These are phyloP conservation scores for Microcebus murinus DNA, from an alignment of 2,113 vertebrate species.

Conservation along the genomic window DNA sequence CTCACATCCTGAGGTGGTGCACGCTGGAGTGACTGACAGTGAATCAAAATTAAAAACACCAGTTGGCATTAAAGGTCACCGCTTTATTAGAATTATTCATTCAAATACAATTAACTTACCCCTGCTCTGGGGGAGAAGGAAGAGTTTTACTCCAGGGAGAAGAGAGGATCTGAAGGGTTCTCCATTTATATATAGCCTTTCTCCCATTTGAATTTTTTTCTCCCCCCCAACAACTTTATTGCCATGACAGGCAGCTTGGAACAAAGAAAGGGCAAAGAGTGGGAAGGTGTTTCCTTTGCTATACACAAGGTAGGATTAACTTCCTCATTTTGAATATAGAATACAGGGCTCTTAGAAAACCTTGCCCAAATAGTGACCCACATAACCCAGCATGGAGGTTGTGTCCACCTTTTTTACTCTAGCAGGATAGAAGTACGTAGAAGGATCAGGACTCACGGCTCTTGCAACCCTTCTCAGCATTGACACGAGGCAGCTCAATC, in stretches of 20 bases:
- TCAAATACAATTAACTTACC: slow-evolving; percentile 85
- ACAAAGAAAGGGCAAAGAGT: slow-evolving; percentile 41
- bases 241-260: slow-evolving; percentile 50
- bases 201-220: slow-evolving; percentile 61
- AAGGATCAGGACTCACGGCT: background rate
- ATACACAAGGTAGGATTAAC: background rate
- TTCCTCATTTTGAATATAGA: slow-evolving; percentile 49
- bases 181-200: slow-evolving; percentile 60
- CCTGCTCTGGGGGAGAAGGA: slow-evolving; percentile 70
- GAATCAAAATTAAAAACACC: slow-evolving; percentile 87
- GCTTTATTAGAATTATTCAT: slow-evolving; percentile 89
- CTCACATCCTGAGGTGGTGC: slow-evolving; percentile 80
- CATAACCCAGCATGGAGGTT: background rate
- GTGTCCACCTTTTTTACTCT: background rate
- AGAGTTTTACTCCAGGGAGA: slow-evolving; percentile 58
- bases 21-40: slow-evolving; percentile 83
- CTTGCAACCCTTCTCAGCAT: background rate
- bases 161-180: slow-evolving; percentile 54
- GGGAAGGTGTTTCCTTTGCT: slow-evolving; percentile 3
- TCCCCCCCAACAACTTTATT: slow-evolving; percentile 70
- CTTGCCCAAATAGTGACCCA: background rate
- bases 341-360: background rate
- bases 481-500: background rate
- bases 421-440: background rate
- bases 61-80: slow-evolving; percentile 88